Evolutionary conservation across 2,113 vertebrate species (phyloP).

Genomic region (Psittacus erithacus): DNA sequence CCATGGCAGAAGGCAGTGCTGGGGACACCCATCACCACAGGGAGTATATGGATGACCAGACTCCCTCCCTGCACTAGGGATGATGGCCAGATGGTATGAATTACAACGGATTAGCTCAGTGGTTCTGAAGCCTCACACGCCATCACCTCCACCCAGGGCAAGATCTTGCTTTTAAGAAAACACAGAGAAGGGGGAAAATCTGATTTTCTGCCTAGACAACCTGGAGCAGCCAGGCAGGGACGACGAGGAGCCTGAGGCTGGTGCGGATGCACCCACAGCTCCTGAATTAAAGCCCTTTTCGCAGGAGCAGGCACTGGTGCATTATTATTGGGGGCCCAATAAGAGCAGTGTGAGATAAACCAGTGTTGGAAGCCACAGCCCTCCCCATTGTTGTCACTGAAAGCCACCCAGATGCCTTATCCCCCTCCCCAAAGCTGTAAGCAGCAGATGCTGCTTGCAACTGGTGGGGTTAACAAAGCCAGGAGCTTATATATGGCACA

Average conservation of each 20-base stretch:
- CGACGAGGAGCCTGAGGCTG: background rate
- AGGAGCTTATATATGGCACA: background rate
- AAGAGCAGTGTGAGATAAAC: background rate
- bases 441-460: background rate
- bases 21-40: background rate
- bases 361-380: background rate
- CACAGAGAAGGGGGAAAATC: background rate
- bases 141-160: background rate
- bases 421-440: background rate
- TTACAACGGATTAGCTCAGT: background rate
- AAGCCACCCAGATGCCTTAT: background rate
- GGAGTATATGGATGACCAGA: background rate
- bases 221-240: background rate
- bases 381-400: background rate
- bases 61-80: rapidly evolving
- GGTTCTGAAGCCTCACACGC: background rate
- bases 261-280: background rate
- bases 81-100: slow-evolving; percentile 38
- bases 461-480: rapidly evolving
- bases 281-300: background rate
- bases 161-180: background rate
- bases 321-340: rapidly evolving
- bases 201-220: slow-evolving; percentile 47
- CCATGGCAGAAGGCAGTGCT: background rate
- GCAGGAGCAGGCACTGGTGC: background rate